Evolutionary conservation across 2,888 invertebrate species (phyloP), one percentile per base, ranked within the genome.

Genomic region (Rhagonycha fulva): DNA sequence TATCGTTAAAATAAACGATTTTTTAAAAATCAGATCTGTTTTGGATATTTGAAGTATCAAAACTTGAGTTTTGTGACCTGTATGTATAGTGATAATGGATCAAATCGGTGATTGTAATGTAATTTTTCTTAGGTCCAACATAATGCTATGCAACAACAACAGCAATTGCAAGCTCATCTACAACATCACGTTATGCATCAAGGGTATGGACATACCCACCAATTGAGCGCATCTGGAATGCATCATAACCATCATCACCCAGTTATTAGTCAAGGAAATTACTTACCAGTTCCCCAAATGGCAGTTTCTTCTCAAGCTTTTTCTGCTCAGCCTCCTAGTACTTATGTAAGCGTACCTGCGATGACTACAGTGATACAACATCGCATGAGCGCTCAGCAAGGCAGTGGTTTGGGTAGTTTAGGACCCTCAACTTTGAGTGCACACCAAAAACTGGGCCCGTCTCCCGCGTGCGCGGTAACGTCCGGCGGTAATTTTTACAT

Each of bases 341-440:
- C 91, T 2, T 91, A 92, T 82, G 92, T 93, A 67, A 91, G 91
- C n/a, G 90, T 91, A 12, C 91, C 92, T 10, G 79, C 82, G 9
- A 92, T 92, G 89, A 91, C 92, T 0, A 91, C 92, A 30, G 93
- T 93, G 0, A 92, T 93, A 67, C 93, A 93, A 80, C 88, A 88
- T 74, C 83, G 88, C 61, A 90, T 91, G 89, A 86, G 89, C 2
- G 86, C 89, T 0, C 89, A 89, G 90, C 92, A 84, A 86, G 91
- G 71, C 14, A 79, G 63, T n/a, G 76, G 80, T 14, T 66, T 85
- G 26, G 81, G 83, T 32, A 77, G 81, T 19, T 79, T 84, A 19
- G 83, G 84, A 7, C 74, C 82, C 4, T 72, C 79, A 62, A 79
- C 72, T 79, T 81, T 87, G 9, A 87, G 87, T 2, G 86, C 89